These are phyloP conservation scores for Schizopygopsis malacanthus DNA, from an alignment of 2,797 vertebrate genomes.

Conservation along the genomic window DNA sequence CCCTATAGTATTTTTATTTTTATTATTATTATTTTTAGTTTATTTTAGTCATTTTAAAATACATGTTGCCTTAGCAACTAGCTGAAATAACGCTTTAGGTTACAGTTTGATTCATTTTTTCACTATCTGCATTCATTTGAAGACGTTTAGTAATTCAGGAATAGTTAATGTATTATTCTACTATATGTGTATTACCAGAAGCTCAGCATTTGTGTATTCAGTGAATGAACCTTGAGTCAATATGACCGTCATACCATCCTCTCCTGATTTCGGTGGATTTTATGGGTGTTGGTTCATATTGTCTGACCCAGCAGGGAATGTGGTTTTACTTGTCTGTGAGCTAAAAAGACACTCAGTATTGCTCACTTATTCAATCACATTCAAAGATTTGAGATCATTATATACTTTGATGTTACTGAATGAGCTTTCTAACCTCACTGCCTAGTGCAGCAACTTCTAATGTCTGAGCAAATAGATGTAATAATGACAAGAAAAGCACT, in stretches of 20 bases:
- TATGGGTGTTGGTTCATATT: not conserved
- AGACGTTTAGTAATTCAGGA: not conserved
- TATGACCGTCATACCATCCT: not conserved
- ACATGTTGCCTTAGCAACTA: no score
- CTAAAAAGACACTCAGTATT: not conserved
- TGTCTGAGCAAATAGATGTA: not conserved
- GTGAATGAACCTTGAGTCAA: not conserved
- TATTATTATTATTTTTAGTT: no score
- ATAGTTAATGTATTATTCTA: not conserved
- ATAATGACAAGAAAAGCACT: not conserved
- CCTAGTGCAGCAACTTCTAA: not conserved
- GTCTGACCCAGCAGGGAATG: not conserved
- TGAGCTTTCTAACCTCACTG: not conserved
- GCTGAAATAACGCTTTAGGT: not conserved
- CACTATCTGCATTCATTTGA: not conserved
- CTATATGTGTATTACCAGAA: not conserved
- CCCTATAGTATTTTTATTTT: not conserved
- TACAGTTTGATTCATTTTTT: not conserved
- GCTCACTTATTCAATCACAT: not conserved
- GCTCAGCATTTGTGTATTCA: not conserved
- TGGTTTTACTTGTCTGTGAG: not conserved
- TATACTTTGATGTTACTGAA: not conserved
- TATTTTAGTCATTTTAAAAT: no score
- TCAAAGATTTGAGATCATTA: not conserved
- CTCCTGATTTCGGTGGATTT: not conserved